Percentiles rank a stretch among this genome's conserved stretches.
phyloP scores from a whole-genome alignment of 2,888 invertebrate species.

The Agriotes lineatus region DNA sequence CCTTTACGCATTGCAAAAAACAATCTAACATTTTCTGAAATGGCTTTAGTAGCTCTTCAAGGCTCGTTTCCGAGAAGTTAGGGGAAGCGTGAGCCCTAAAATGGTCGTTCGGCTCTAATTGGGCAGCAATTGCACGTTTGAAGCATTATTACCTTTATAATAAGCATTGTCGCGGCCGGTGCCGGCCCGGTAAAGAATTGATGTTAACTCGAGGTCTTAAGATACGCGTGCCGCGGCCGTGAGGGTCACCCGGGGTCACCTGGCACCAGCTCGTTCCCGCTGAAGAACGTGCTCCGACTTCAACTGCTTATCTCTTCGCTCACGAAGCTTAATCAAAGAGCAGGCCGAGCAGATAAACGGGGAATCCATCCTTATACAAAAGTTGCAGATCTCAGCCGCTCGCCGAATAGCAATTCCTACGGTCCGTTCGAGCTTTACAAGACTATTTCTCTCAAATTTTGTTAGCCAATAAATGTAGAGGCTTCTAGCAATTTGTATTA shows the following conservation, averaged over 20 bases:
- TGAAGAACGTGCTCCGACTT: slow-evolving; percentile 43
- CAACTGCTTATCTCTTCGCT: slow-evolving; percentile 28
- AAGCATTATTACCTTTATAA: neutral
- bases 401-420: slow-evolving; percentile 1
- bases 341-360: slow-evolving; percentile 14
- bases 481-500: no score
- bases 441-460: no score
- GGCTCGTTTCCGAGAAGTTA: no score
- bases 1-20: no score
- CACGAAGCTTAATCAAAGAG: slow-evolving; percentile 36
- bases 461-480: no score
- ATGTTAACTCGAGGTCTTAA: slow-evolving; percentile 40
- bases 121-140: no score
- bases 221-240: slow-evolving; percentile 54
- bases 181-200: neutral
- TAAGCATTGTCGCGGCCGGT: neutral
- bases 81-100: no score
- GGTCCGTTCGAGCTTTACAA: neutral
- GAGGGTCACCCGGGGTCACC: slow-evolving; percentile 53
- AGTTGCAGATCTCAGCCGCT: slow-evolving; percentile 4
- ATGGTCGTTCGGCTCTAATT: no score
- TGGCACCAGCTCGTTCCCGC: slow-evolving; percentile 49
- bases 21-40: no score
- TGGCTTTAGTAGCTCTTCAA: no score
- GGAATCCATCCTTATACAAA: slow-evolving; percentile 10